Evolutionary conservation across 2,888 invertebrate genomes (phyloP).

Genomic region (Drosophila stalkeri): DNA sequence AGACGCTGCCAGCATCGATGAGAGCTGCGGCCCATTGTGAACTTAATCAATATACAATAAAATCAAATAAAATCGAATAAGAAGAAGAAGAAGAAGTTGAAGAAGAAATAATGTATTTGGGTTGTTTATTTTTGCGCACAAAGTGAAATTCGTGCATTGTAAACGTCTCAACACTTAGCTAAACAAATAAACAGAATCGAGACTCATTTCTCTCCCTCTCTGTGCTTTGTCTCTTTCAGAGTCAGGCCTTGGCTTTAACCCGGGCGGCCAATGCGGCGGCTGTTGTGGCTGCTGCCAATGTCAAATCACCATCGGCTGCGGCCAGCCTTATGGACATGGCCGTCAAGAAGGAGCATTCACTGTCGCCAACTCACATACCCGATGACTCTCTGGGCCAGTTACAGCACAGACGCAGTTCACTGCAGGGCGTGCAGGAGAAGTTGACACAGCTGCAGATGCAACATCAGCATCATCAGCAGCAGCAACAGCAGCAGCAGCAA

Average conservation of each 20-base stretch:
- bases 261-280: slow-evolving; percentile 80
- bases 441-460: slow-evolving; percentile 81
- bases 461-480: slow-evolving; percentile 77
- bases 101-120: slow-evolving; percentile 49
- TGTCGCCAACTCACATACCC: slow-evolving; percentile 80
- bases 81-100: background rate
- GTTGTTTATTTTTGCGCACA: slow-evolving; percentile 71
- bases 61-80: slow-evolving; percentile 15
- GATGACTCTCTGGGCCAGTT: slow-evolving; percentile 62
- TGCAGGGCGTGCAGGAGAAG: slow-evolving; percentile 83
- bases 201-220: background rate
- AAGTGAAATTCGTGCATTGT: slow-evolving; percentile 64
- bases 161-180: slow-evolving; percentile 67
- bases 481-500: slow-evolving; percentile 65
- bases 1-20: slow-evolving; percentile 14
- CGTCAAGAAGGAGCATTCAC: slow-evolving; percentile 84
- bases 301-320: slow-evolving; percentile 85
- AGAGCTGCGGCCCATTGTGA: slow-evolving; percentile 64
- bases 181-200: slow-evolving; percentile 60
- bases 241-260: slow-evolving; percentile 89
- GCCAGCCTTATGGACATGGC: slow-evolving; percentile 78
- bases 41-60: slow-evolving; percentile 80
- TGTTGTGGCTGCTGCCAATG: slow-evolving; percentile 72
- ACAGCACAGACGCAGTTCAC: slow-evolving; percentile 72
- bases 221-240: slow-evolving; percentile 85